These are phyloP conservation scores for Cinara cedri DNA, from an alignment of 2,888 invertebrate genomes.

Conservation along the genomic window DNA sequence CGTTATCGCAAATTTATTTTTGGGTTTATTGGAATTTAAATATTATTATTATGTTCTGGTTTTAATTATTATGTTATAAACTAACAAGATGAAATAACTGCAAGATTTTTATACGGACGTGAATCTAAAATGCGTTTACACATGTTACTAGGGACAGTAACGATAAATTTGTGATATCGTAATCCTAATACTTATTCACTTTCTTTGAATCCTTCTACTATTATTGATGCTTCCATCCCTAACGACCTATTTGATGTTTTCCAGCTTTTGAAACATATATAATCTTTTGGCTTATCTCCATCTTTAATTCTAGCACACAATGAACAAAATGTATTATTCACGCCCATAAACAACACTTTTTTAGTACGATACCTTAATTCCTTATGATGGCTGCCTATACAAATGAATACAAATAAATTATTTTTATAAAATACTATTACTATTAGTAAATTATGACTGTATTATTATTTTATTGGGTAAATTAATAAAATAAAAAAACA, in stretches of 20 bases:
- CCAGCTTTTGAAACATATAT: constrained; percentile 1
- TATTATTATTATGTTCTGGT: too few relatives aligned
- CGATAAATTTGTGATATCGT: too few relatives aligned
- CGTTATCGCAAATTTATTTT: too few relatives aligned
- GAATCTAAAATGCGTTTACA: not conserved
- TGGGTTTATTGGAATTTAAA: too few relatives aligned
- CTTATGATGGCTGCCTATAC: too few relatives aligned
- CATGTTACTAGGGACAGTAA: not conserved
- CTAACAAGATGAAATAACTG: too few relatives aligned
- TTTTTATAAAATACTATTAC: too few relatives aligned
- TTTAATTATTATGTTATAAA: too few relatives aligned
- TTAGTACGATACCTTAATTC: not conserved
- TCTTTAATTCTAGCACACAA: not conserved
- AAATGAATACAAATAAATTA: too few relatives aligned
- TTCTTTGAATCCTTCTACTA: constrained; percentile 6
- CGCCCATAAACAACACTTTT: constrained; percentile 18
- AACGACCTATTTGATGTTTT: not conserved
- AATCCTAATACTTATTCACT: not conserved
- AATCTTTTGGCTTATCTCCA: not conserved
- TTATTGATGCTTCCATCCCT: not conserved
- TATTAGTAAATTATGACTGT: too few relatives aligned
- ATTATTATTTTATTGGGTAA: too few relatives aligned
- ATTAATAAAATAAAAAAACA: too few relatives aligned
- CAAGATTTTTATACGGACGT: not conserved
- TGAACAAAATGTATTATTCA: not conserved